phyloP scores from a whole-genome alignment of 2,888 invertebrate species.

The Lamellibrachia satsuma region DNA sequence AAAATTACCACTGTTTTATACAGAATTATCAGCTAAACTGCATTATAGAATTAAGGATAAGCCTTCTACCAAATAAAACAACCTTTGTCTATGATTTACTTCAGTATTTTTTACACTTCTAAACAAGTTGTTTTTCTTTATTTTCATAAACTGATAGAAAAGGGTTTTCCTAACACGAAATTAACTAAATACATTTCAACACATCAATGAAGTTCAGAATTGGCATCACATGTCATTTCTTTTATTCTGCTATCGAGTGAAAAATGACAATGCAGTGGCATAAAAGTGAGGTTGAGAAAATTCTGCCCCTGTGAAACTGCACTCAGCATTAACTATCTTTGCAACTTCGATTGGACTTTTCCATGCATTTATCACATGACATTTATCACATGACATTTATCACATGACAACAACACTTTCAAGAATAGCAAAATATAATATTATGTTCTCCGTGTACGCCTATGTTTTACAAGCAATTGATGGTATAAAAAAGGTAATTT shows the following conservation, averaged over 20 bases:
- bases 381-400: no score
- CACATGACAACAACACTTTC: neutral
- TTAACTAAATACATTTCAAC: neutral
- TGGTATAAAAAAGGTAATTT: neutral
- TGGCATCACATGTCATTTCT: neutral
- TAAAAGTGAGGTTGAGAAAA: neutral
- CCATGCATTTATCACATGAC: neutral
- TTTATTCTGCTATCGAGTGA: neutral
- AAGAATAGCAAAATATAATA: neutral
- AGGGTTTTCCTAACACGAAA: neutral
- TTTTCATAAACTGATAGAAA: neutral
- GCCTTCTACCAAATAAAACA: neutral
- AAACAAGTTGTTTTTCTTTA: neutral
- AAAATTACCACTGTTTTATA: neutral
- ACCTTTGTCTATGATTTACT: neutral
- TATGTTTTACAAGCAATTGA: neutral
- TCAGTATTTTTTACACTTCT: neutral
- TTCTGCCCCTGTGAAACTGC: neutral
- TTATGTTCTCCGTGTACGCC: neutral
- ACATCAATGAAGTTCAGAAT: neutral
- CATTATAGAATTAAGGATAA: neutral
- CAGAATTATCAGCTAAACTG: no score
- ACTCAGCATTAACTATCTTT: neutral
- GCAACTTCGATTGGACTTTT: neutral
- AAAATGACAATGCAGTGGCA: neutral